Conservation (phyloP, 2,888 invertebrate species). For the Meiosimyza decipiens region DNA sequence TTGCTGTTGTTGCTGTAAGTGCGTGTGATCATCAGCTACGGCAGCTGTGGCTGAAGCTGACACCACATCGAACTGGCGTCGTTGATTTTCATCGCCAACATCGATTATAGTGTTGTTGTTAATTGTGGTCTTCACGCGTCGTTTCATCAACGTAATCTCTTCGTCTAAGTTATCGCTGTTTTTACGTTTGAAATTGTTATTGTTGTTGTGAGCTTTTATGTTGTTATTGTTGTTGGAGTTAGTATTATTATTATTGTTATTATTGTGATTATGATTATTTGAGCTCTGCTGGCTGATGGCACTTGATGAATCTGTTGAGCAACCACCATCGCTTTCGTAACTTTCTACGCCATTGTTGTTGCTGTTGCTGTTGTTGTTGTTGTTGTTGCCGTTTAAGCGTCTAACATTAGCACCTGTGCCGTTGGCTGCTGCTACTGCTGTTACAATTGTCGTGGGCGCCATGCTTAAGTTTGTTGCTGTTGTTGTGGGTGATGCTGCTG, state of each 20-base stretch:
- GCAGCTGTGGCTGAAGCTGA: slow-evolving; percentile 41
- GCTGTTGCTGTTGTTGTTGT: slow-evolving; percentile 42
- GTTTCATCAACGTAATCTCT: slow-evolving; percentile 53
- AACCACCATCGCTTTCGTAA: slow-evolving; percentile 71
- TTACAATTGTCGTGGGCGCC: slow-evolving; percentile 28
- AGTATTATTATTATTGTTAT: slow-evolving; percentile 58
- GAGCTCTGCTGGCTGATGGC: slow-evolving; percentile 62
- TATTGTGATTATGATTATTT: slow-evolving; percentile 63
- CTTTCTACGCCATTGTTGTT: slow-evolving; percentile 63
- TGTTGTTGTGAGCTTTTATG: slow-evolving; percentile 54
- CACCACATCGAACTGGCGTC: slow-evolving; percentile 2
- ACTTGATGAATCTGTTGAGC: slow-evolving; percentile 68
- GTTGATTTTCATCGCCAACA: slow-evolving; percentile 36
- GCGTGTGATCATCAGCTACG: slow-evolving; percentile 8
- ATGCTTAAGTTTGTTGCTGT: slow-evolving; percentile 34
- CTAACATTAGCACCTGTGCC: slow-evolving; percentile 52
- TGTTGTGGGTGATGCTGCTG: slow-evolving; percentile 31
- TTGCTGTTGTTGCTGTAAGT: slow-evolving; percentile 27
- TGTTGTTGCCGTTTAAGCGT: slow-evolving; percentile 48
- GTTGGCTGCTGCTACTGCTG: slow-evolving; percentile 37
- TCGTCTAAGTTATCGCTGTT: slow-evolving; percentile 55
- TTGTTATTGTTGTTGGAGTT: slow-evolving; percentile 56
- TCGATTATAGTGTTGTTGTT: slow-evolving; percentile 59
- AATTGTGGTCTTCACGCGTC: slow-evolving; percentile 59
- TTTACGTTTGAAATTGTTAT: slow-evolving; percentile 58